Evolutionary conservation across 1,140 invertebrate species (phyloP), one percentile per base, ranked within the genome.

Genomic region (Catajapyx aquilonaris): DNA sequence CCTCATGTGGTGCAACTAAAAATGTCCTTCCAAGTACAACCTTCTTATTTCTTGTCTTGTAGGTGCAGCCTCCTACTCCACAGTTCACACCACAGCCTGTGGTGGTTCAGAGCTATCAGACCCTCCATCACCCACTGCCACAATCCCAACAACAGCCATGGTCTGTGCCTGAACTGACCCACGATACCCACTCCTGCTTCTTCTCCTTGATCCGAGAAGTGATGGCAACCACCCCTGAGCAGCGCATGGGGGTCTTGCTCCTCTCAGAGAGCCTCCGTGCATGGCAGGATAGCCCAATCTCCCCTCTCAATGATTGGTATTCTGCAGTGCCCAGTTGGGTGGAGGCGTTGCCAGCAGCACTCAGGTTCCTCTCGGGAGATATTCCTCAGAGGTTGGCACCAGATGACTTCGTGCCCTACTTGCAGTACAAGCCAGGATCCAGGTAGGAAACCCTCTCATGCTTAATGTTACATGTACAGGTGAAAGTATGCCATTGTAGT

Each of bases 391-490:
- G 49, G 46, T 7, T 3, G 21, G n/a, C 25, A 5, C 11, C 4
- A 15, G 74, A 81, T 31, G 86, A 91, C 46, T 86, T 87, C 61
- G 83, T 93, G 3, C 87, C 88, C 3, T 91, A 86, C 48, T 65
- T 95, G 37, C 86, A 93, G 54, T 88, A 81, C 52, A 88, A 93
- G 54, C 71, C 64, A 48, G 55, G 55, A n/a, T n/a, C n/a, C n/a
- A n/a, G n/a, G n/a, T n/a, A n/a, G n/a, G n/a, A n/a, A n/a, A n/a
- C n/a, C n/a, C n/a, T n/a, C n/a, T n/a, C n/a, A n/a, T n/a, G n/a
- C n/a, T n/a, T n/a, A n/a, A n/a, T n/a, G n/a, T n/a, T n/a, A n/a
- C n/a, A n/a, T n/a, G n/a, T n/a, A n/a, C n/a, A n/a, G n/a, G n/a
- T n/a, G n/a, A n/a, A n/a, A n/a, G n/a, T n/a, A n/a, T n/a, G n/a